A percentile compares a stretch with the other conserved stretches of the same genome.
phyloP scores from a whole-genome alignment of 2,797 vertebrate species.

The Apogon talboti region DNA sequence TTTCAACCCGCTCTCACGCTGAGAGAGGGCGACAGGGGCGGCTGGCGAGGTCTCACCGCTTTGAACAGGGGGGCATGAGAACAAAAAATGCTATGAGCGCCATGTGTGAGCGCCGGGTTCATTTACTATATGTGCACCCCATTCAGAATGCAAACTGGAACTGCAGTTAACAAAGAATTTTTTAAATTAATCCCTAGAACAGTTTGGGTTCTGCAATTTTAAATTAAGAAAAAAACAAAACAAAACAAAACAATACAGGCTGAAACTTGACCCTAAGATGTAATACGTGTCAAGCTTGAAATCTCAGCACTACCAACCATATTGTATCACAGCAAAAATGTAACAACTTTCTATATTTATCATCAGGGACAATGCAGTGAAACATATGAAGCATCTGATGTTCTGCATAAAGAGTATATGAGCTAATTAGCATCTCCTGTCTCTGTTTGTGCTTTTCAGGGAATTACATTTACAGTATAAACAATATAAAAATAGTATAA shows the following conservation, averaged over 20 bases:
- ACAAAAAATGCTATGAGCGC: conserved; percentile 21
- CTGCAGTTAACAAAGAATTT: conserved; percentile 22
- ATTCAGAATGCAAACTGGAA: conserved; percentile 21
- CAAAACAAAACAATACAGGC: no score
- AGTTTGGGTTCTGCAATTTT: conserved; percentile 11
- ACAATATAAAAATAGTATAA: no score
- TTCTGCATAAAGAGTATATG: no score
- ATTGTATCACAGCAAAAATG: conserved; percentile 26
- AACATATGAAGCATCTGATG: no score
- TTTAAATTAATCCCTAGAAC: conserved; percentile 27
- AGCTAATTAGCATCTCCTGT: no score
- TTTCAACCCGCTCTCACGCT: conserved; percentile 49
- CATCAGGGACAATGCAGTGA: no score
- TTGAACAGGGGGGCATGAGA: conserved; percentile 38
- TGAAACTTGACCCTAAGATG: conserved; percentile 25
- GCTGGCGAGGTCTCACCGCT: conserved; percentile 31
- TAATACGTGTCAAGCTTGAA: conserved; percentile 40
- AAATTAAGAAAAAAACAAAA: conserved; percentile 12
- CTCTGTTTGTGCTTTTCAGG: no score
- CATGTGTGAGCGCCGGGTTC: conserved; percentile 24
- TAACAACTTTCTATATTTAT: not conserved
- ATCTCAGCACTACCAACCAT: not conserved
- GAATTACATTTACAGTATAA: no score
- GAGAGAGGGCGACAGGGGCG: conserved; percentile 49
- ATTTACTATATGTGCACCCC: conserved; percentile 25